These are phyloP conservation scores for Cryptomyrus ogoouensis DNA, from an alignment of 2,113 vertebrate genomes.

Conservation along the genomic window DNA sequence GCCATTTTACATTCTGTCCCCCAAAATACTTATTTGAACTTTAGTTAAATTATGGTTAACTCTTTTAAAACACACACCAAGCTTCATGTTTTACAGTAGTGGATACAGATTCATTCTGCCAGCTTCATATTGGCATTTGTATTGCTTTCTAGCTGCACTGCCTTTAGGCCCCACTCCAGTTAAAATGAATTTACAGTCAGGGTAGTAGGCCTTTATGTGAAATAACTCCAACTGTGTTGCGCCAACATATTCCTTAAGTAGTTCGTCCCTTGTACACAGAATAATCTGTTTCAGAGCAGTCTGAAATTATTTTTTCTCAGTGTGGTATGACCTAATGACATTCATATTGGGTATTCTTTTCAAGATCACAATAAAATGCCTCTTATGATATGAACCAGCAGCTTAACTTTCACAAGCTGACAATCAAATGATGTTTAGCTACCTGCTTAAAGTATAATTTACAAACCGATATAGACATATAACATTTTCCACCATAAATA, in stretches of 20 bases:
- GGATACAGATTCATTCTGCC: neutral
- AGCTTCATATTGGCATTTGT: neutral
- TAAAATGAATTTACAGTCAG: neutral
- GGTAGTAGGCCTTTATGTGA: no score
- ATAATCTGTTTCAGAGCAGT: neutral
- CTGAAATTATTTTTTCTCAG: neutral
- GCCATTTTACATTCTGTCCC: neutral
- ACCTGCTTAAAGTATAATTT: neutral
- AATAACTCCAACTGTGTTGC: neutral
- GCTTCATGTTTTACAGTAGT: neutral
- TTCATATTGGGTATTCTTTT: neutral
- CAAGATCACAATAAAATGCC: neutral
- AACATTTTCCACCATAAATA: neutral
- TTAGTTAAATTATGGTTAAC: neutral
- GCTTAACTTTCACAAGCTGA: neutral
- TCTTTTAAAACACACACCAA: neutral
- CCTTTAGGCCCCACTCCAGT: neutral
- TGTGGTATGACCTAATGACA: neutral
- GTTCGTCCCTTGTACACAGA: neutral
- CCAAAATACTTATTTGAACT: neutral
- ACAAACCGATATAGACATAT: neutral
- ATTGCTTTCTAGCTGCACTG: neutral
- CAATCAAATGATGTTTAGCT: neutral
- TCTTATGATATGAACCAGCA: neutral
- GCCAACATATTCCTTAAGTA: neutral